These are phyloP conservation scores for Sinocyclocheilus rhinocerous DNA, from an alignment of 2,113 vertebrate species.

Conservation along the genomic window DNA sequence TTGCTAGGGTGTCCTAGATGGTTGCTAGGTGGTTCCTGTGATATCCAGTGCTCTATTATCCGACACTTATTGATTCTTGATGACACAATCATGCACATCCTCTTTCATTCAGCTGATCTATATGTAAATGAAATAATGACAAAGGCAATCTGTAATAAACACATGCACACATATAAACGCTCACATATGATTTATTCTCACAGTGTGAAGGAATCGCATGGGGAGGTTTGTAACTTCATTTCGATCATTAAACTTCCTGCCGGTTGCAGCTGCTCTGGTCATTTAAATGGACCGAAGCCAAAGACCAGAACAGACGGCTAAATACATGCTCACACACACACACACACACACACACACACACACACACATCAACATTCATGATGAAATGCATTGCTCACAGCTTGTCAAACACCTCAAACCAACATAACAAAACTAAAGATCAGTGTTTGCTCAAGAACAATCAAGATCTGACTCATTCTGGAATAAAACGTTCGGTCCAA, in stretches of 20 bases:
- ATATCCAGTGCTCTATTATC: too few species aligned
- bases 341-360: too few species aligned
- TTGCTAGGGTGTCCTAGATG: too few species aligned
- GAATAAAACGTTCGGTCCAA: background rate
- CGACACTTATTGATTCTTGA: too few species aligned
- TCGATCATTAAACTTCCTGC: background rate
- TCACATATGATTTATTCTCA: background rate
- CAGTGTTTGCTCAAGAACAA: background rate
- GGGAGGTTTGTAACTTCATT: constrained; percentile 2
- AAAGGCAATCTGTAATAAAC: background rate
- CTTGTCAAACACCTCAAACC: too few species aligned
- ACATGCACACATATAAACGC: background rate
- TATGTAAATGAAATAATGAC: background rate
- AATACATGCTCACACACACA: background rate
- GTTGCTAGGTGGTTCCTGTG: too few species aligned
- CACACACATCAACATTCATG: too few species aligned
- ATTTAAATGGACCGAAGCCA: constrained; percentile 13
- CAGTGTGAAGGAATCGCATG: background rate
- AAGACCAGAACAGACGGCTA: background rate
- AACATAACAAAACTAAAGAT: background rate
- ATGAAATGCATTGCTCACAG: too few species aligned
- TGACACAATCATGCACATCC: background rate
- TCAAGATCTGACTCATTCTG: background rate
- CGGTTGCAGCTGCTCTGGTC: background rate
- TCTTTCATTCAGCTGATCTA: background rate